Conservation (phyloP, 2,797 vertebrate species). For the Phaenicophaeus curvirostris region DNA sequence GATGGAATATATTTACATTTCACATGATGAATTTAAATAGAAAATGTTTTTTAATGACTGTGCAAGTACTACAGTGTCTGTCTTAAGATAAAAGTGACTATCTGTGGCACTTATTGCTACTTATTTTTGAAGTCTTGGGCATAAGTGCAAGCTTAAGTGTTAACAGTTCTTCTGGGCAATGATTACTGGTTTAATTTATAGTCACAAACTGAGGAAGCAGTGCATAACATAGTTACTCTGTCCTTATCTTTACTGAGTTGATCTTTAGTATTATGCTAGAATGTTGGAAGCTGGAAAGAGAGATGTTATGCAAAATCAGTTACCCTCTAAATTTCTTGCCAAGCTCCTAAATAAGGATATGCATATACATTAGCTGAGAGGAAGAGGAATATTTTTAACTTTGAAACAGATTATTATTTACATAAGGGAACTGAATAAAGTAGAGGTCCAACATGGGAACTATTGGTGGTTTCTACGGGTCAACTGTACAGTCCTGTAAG, state of each 20-base stretch:
- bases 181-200: conserved; percentile 9
- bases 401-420: conserved; percentile 7
- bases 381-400: conserved; percentile 44
- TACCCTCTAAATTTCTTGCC: conserved; percentile 1
- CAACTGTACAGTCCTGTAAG: neutral
- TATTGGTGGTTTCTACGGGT: neutral
- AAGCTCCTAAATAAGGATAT: conserved; percentile 17
- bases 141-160: neutral
- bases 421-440: neutral
- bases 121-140: neutral
- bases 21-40: neutral
- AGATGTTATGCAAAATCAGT: conserved; percentile 3
- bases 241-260: neutral
- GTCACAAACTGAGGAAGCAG: neutral
- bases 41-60: neutral
- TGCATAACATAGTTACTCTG: neutral
- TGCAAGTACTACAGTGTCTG: neutral
- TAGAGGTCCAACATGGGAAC: neutral
- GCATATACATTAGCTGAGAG: neutral
- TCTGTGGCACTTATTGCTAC: neutral
- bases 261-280: conserved; percentile 23
- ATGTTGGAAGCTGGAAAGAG: neutral
- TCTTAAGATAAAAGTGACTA: neutral
- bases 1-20: neutral
- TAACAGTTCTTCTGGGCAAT: neutral